Evolutionary conservation across 2,888 invertebrate genomes (phyloP).

Genomic region (Synergus gifuensis): DNA sequence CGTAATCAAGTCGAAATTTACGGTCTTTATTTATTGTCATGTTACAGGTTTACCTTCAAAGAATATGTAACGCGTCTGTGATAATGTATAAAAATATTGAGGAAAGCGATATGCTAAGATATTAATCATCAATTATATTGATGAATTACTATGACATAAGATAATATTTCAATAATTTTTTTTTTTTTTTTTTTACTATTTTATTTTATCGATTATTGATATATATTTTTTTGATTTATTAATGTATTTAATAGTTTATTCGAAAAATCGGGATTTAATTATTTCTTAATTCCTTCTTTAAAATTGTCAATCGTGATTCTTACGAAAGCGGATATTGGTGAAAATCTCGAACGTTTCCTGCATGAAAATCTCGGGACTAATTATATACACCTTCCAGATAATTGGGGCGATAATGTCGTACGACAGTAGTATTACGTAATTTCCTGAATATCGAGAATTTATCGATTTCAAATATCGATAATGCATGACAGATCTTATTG

Average conservation of each 20-base stretch:
- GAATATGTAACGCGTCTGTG: neutral
- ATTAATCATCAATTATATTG: neutral
- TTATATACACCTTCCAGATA: slow-evolving; percentile 53
- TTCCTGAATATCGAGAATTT: slow-evolving; percentile 51
- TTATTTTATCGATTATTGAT: neutral
- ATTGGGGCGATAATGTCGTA: slow-evolving; percentile 53
- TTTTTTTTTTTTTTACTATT: neutral
- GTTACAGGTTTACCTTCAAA: neutral
- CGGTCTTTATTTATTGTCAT: neutral
- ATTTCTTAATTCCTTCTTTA: neutral
- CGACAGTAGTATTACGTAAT: slow-evolving; percentile 55
- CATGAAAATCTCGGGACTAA: slow-evolving; percentile 47
- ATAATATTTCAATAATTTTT: slow-evolving; percentile 1
- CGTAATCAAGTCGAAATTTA: neutral
- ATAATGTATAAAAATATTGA: neutral
- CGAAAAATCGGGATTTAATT: neutral
- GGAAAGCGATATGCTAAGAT: neutral
- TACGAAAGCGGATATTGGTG: neutral
- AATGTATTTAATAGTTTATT: neutral
- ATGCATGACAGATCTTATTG: slow-evolving; percentile 32
- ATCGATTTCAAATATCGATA: slow-evolving; percentile 48
- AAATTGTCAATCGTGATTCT: neutral
- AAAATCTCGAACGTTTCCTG: neutral
- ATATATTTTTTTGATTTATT: neutral
- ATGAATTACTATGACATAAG: neutral